Conservation (phyloP, 2,797 vertebrate species). For the Hipposideros larvatus region DNA sequence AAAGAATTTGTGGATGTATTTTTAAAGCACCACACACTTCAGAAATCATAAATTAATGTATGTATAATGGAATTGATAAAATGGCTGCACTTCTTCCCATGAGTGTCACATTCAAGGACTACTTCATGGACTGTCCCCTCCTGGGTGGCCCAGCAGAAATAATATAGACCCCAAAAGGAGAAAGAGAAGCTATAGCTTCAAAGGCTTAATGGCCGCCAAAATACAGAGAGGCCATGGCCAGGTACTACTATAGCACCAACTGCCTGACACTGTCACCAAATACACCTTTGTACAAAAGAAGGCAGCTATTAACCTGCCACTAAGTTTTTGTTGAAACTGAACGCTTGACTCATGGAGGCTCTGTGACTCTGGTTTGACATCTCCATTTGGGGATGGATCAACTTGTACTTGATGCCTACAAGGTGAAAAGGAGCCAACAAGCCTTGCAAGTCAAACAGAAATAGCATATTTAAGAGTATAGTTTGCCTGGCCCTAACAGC, state of each 20-base stretch:
- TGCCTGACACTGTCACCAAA: neutral
- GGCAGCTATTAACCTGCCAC: neutral
- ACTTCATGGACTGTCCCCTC: neutral
- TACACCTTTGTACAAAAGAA: neutral
- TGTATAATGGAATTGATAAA: neutral
- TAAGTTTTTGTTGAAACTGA: neutral
- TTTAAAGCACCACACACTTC: neutral
- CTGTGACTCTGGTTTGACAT: neutral
- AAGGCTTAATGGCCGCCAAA: neutral
- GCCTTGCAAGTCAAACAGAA: neutral
- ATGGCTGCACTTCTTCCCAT: neutral
- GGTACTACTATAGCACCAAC: neutral
- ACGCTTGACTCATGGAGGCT: neutral
- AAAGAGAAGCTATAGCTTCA: neutral
- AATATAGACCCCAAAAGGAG: neutral
- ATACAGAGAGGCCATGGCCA: neutral
- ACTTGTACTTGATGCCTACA: neutral
- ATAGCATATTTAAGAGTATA: neutral
- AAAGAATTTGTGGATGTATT: neutral
- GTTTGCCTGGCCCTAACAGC: neutral
- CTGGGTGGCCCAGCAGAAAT: neutral
- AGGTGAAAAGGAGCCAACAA: neutral
- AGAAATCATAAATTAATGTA: slow-evolving; percentile 1
- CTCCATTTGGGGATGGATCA: neutral
- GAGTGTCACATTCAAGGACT: neutral